Percentiles rank a stretch among this genome's conserved stretches.
phyloP scores from a whole-genome alignment of 2,888 invertebrate genomes.

The Rhingia campestris region DNA sequence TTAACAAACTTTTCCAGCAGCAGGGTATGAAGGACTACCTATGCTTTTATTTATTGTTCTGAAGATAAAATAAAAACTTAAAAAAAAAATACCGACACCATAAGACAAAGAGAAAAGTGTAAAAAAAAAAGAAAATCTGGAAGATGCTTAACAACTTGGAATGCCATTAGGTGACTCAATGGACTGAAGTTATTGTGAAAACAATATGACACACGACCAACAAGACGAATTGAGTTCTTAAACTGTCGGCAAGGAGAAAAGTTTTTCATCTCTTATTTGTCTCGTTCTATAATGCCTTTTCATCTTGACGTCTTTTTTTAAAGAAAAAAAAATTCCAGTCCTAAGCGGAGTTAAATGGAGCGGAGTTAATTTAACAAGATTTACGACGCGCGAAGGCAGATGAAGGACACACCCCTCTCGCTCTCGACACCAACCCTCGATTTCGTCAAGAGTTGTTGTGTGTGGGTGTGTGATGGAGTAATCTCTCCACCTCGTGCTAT shows the following conservation, averaged over 20 bases:
- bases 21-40: constrained; percentile 21
- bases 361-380: constrained; percentile 71
- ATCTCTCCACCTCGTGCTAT: constrained; percentile 25
- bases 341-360: constrained; percentile 69
- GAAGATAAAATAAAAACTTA: constrained; percentile 64
- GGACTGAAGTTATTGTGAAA: constrained; percentile 67
- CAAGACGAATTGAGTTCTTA: constrained; percentile 68
- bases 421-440: constrained; percentile 3
- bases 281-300: constrained; percentile 20
- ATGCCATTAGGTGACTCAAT: constrained; percentile 71
- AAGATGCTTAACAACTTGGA: constrained; percentile 66
- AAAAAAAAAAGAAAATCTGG: constrained; percentile 7
- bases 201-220: constrained; percentile 70
- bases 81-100: constrained; percentile 20
- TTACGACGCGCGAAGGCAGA: constrained; percentile 55
- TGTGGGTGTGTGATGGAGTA: constrained; percentile 45
- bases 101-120: constrained; percentile 5
- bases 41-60: constrained; percentile 33
- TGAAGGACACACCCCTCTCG: constrained; percentile 37
- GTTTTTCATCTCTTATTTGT: constrained; percentile 3
- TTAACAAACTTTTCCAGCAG: constrained; percentile 45
- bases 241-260: constrained; percentile 46
- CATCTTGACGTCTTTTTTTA: constrained; percentile 32
- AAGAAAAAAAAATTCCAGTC: constrained; percentile 35
- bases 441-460: constrained; percentile 6